Base-by-base conservation (phyloP, 2,888 invertebrate species). In the Prostheceraeus crozeri region DNA sequence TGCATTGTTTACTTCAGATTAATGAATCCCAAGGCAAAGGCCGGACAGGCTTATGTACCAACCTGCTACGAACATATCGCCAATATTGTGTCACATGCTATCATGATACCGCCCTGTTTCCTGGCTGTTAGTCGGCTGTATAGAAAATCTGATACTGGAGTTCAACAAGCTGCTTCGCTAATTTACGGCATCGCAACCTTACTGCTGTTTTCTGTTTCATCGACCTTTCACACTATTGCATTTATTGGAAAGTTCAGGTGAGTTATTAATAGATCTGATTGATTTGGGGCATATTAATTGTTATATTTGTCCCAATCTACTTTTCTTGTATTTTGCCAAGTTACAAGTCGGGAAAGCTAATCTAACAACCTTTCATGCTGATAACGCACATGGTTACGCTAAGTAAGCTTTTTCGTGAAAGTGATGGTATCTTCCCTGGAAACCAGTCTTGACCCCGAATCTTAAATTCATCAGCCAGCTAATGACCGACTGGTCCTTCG, bases 51-150 rank as follows among this genome's bases (percentile, higher is more conserved):
- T 1, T 91, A 91, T 76, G 82, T 83, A 67, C 90, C 91, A 45
- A 89, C 91, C 10, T 77, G 85, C 78, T 81, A 88, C 66, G 91
- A 91, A 76, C 89, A 91, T 72, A 78, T 89, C 63, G 90, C 91
- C 48, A 91, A 91, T 78, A 85, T 91, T 48, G 80, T 88, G 68
- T 89, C 90, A 30, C 91, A 91, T 77, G 90, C 87, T 58, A 82
- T 19, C 14, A 19, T 61, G 4, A 28, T 60, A 19, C 52, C 45
- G 31, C 48, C 48, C 45, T 87, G 89, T 67, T 78, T 87, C n/a
- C 75, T 84, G 60, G 89, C 85, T 3, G 83, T 85, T 58, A 77
- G 83, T 54, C 84, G 85, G 73, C 79, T 91, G 69, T 78, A 87
- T 62, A 82, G 82, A 64, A 82, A 87, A 65, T 85, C 89, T 3